Evolutionary conservation across 2,797 vertebrate species (phyloP), one percentile per base, ranked within the genome.

Genomic region (Malurus leucopterus): DNA sequence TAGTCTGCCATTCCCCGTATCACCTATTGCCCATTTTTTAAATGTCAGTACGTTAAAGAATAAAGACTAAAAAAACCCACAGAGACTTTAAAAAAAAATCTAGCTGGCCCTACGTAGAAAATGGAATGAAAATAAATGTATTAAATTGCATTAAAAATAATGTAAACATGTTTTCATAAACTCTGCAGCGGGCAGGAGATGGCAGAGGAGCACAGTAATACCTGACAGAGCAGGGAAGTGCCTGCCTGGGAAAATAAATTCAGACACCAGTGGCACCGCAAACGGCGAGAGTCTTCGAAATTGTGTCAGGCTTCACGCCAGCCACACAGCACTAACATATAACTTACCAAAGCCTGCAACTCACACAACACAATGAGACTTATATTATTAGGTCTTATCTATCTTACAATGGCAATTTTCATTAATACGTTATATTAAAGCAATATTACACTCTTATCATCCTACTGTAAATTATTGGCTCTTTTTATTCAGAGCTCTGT

Each of bases 341-440:
- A 92, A 84, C 88, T 94, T 88, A 73, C 63, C 79, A 79, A 79
- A 92, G 80, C 78, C 43, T 88, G 68, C 68, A 58, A 90, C 84
- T 61, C 84, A 34, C 67, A 32, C 57, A 72, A 27, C 77, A 94
- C 92, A 95, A 94, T 86, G 68, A 84, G 89, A 87, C 74, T 75
- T 75, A 43, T 53, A 61, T 94, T 94, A 91, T 93, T 88, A 88
- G 91, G 84, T 72, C 93, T 91, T 95, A 94, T 95, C 90, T 95
- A 17, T 76, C 77, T 91, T 71, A 85, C 74, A 89, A 78, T 63
- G 59, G 75, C 89, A 94, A 92, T 93, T 91, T 94, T 95, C 95
- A 95, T 95, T 94, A 91, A 62, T 89, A 50, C 1, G 0, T 88
- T 90, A 73, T 94, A 95, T 93, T 95, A 91, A 89, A 96, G 93